phyloP scores from a whole-genome alignment of 1,140 invertebrate genomes.

The Papilio polytes region DNA sequence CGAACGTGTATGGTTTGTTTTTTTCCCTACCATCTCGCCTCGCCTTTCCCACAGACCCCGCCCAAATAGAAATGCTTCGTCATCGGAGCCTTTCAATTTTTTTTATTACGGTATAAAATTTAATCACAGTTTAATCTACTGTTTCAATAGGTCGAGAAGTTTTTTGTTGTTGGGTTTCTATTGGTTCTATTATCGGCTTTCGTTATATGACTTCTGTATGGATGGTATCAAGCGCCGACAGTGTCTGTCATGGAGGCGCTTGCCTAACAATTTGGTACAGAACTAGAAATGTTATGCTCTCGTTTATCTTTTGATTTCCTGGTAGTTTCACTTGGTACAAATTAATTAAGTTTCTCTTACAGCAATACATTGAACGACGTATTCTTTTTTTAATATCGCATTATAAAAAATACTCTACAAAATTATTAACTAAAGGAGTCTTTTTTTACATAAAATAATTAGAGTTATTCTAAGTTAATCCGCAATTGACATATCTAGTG shows the following conservation, averaged over 20 bases:
- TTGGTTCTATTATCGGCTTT: constrained; percentile 55
- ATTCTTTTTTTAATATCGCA: not conserved
- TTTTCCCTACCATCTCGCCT: constrained; percentile 44
- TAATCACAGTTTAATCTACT: constrained; percentile 80
- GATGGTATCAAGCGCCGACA: not conserved
- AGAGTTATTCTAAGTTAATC: no score
- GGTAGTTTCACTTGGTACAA: not conserved
- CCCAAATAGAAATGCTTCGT: constrained; percentile 64
- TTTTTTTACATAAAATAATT: no score
- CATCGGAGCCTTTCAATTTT: constrained; percentile 70
- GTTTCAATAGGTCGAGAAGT: constrained; percentile 67
- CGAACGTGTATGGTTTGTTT: constrained; percentile 53
- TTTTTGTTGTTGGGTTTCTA: constrained; percentile 62
- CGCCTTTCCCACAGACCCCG: constrained; percentile 70
- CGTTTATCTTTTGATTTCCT: constrained; percentile 21
- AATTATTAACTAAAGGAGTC: no score
- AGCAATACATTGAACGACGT: not conserved
- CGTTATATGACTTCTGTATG: constrained; percentile 58
- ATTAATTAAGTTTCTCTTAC: not conserved
- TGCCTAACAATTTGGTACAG: not conserved
- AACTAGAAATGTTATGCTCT: constrained; percentile 15
- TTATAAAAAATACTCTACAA: no score
- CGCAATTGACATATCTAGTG: no score
- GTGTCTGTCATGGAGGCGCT: constrained; percentile 8
- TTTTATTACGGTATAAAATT: constrained; percentile 73